Base-by-base conservation (phyloP, 2,888 invertebrate species). In the Synanthedon vespiformis region DNA sequence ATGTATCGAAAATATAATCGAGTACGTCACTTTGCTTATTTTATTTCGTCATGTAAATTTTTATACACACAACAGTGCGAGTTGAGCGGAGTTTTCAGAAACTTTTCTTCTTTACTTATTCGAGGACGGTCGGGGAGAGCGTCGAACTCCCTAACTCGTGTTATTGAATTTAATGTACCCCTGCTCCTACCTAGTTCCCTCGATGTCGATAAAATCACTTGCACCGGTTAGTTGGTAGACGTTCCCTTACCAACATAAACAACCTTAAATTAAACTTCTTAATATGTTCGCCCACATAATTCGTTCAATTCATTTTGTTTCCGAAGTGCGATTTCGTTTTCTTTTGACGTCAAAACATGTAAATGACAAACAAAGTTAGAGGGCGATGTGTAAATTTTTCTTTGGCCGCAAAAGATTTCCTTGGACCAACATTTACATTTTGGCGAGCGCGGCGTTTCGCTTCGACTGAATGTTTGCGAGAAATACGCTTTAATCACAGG, bases 91-190 rank as follows among this genome's bases (percentile, higher is more conserved):
- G 78, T 83, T 86, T 82, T 80, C 72, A 62, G 62, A 77, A 86
- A 83, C 70, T 83, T 86, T 81, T 77, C 77, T 80, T 80, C 80
- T 80, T 79, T 80, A 81, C 77, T 84, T 83, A 84, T 84, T 83
- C 82, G 83, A 83, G 80, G 84, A 84, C 83, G 82, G 82, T 80
- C 82, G 83, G 70, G 72, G 81, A 77, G 82, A 82, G 81, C 82
- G 80, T 74, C 80, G 80, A 85, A 83, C 82, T 84, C 80, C 66
- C 79, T 84, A 87, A 87, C 85, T 86, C 78, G 77, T 74, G 82
- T 86, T 87, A 87, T 87, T 85, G 84, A 87, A 85, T 86, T 85
- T 85, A 85, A 85, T 84, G 80, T 84, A 83, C 80, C 80, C 76
- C 76, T 68, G 57, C 69, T 66, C 70, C 70, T 74, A 74, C 76